Conservation (phyloP, 2,888 invertebrate genomes). For the Drosophila algonquin region DNA sequence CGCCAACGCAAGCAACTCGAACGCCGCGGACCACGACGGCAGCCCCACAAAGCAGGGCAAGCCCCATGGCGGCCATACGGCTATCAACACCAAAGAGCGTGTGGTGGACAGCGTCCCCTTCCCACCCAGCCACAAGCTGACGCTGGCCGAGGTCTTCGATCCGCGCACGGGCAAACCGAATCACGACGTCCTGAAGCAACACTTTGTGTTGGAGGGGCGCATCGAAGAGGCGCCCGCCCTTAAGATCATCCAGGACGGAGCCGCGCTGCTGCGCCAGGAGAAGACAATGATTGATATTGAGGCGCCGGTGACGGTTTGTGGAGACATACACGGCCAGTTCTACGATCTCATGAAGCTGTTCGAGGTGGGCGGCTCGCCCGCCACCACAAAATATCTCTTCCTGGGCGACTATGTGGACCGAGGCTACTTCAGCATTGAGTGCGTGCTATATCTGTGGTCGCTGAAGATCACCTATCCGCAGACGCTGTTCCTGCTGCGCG, state of each 20-base stretch:
- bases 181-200: constrained; percentile 98
- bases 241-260: constrained; percentile 98
- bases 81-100: constrained; percentile 74
- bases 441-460: constrained; percentile 99
- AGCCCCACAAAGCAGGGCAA: constrained; percentile 59
- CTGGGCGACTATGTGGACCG: constrained; percentile 99
- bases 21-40: constrained; percentile 25
- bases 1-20: constrained; percentile 31
- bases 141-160: constrained; percentile 98
- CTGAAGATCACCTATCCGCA: constrained; percentile 99
- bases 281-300: constrained; percentile 99
- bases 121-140: constrained; percentile 98
- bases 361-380: constrained; percentile 99
- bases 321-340: constrained; percentile 99
- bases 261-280: constrained; percentile 93
- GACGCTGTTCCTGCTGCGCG: constrained; percentile 99
- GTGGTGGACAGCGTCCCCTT: constrained; percentile 93
- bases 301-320: constrained; percentile 99
- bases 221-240: constrained; percentile 99
- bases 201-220: constrained; percentile 99
- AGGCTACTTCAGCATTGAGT: constrained; percentile 93
- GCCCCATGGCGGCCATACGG: constrained; percentile 60
- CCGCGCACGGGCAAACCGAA: constrained; percentile 96
- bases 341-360: constrained; percentile 99
- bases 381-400: constrained; percentile 99